Percentiles rank a stretch among this genome's conserved stretches.
phyloP scores from a whole-genome alignment of 2,113 vertebrate genomes.

The Peromyscus californicus region DNA sequence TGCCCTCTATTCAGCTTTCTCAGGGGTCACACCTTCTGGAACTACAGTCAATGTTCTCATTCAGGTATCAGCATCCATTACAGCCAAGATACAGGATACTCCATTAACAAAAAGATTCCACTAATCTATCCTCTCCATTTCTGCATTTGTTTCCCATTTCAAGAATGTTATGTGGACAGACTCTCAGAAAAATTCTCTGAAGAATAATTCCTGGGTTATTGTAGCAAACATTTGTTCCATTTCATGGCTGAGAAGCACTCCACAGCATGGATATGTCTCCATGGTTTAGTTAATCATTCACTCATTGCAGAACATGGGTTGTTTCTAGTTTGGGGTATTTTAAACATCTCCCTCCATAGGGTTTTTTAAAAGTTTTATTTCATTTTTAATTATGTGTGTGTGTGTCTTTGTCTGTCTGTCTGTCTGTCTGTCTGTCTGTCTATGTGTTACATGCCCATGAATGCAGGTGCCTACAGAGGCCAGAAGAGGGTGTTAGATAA shows the following conservation, averaged over 20 bases:
- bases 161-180: background rate
- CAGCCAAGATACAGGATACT: background rate
- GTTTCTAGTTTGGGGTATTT: conserved; percentile 25
- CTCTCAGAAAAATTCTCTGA: background rate
- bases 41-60: background rate
- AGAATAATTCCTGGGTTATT: background rate
- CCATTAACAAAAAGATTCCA: background rate
- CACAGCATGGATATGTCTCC: too few relatives aligned
- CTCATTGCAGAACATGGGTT: background rate
- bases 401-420: background rate
- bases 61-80: background rate
- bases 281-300: background rate
- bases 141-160: background rate
- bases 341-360: background rate
- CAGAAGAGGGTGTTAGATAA: background rate
- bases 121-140: background rate
- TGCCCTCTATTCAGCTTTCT: background rate
- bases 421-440: background rate
- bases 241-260: background rate
- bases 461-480: background rate
- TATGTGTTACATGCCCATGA: background rate
- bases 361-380: background rate
- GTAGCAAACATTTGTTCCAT: background rate
- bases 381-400: background rate
- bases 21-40: background rate